Percentiles rank a stretch among this genome's conserved stretches.
Conservation (phyloP, 2,113 vertebrate genomes). For the Spheniscus mendiculus region DNA sequence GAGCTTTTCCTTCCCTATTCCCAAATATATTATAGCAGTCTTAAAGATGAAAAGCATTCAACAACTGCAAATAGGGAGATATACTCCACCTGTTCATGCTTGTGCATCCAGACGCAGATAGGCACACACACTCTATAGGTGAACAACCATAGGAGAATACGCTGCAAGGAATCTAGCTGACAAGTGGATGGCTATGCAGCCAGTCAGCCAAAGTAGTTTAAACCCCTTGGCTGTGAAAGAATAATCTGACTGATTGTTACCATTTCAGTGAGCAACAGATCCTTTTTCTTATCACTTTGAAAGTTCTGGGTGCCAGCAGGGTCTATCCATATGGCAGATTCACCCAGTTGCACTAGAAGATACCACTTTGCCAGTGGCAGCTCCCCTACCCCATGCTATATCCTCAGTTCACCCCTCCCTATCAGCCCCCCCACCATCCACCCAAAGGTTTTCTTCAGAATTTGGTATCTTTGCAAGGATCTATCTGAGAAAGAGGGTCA, state of each 20-base stretch:
- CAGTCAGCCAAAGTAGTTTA: not conserved
- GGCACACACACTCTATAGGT: too few relatives aligned
- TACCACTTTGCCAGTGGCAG: not conserved
- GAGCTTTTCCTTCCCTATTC: not conserved
- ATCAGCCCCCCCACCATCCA: not conserved
- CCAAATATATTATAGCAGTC: not conserved
- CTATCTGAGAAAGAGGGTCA: not conserved
- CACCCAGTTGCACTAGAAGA: not conserved
- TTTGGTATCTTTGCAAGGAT: not conserved
- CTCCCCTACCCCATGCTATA: not conserved
- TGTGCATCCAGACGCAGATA: not conserved
- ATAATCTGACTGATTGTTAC: not conserved
- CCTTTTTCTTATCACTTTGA: not conserved
- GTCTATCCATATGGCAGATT: not conserved
- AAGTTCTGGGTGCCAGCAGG: not conserved
- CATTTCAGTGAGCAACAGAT: not conserved
- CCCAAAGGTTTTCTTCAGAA: not conserved
- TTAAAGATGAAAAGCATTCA: not conserved
- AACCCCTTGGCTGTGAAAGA: not conserved
- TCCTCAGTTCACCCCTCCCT: not conserved
- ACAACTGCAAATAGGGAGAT: not conserved
- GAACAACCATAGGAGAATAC: not conserved
- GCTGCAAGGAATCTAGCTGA: not conserved
- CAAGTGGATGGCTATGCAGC: not conserved
- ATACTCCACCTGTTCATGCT: not conserved